phyloP scores from a whole-genome alignment of 2,797 vertebrate species.

The Threskiornis aethiopicus region DNA sequence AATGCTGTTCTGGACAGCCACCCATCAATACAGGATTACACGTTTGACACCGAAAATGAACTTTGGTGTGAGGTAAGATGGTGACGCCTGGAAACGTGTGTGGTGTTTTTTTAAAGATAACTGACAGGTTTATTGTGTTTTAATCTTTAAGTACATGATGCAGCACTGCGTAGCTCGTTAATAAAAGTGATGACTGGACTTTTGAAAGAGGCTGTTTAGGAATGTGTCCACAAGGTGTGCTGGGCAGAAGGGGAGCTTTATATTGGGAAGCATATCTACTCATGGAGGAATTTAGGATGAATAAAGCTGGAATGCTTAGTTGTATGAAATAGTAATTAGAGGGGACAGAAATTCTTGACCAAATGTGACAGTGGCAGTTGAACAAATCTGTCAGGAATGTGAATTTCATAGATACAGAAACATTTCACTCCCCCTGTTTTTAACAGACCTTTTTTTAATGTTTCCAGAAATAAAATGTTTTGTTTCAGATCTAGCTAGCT shows the following conservation, averaged over 20 bases:
- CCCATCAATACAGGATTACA: conserved; percentile 81
- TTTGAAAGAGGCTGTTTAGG: neutral
- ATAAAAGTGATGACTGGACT: neutral
- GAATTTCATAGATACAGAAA: neutral
- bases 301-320: neutral
- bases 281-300: neutral
- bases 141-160: neutral
- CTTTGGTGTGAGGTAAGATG: conserved; percentile 92
- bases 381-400: neutral
- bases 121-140: neutral
- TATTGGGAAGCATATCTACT: neutral
- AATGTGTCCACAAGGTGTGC: neutral
- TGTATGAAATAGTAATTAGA: neutral
- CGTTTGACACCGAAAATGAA: conserved; percentile 79
- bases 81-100: neutral
- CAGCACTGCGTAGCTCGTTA: neutral
- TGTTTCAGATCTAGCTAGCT: neutral
- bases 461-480: neutral
- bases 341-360: neutral
- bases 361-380: neutral
- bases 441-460: neutral
- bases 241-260: neutral
- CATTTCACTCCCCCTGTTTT: neutral
- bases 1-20: conserved; percentile 78
- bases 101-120: neutral